Evolutionary conservation across 1,140 invertebrate genomes (phyloP), one percentile per base, ranked within the genome.

Genomic region (Eupristina koningsbergeri): DNA sequence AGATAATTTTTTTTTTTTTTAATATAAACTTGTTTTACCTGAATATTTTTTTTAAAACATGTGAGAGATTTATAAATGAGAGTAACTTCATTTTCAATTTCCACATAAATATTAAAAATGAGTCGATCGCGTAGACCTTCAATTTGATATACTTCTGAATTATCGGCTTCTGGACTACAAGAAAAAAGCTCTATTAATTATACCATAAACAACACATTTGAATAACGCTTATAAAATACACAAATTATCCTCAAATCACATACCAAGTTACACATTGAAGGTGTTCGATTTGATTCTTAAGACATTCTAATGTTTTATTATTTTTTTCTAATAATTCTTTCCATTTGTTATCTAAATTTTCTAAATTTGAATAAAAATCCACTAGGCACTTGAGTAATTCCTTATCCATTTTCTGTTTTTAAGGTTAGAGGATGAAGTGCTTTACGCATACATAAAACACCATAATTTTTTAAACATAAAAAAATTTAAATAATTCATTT

Each of bases 251-350:
- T 3, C 13, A 22, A 39, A 53, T 69, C 69, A 8, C 36, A 8
- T 86, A 90, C 91, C 88, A 90, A 41, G 61, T 85, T 17, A 90
- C 87, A 61, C 86, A 83, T 13, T 84, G 87, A 17, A 91, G 85
- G 80, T 91, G 87, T 84, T 91, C 87, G 13, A 83, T 82, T 86
- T 88, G 87, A 88, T 89, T 90, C 80, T 64, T 86, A 19, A 91
- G 77, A 36, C 75, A 86, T 0, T 86, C 71, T 0, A 90, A 47
- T 0, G 86, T 84, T 34, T 73, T 61, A 80, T 88, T 71, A 3
- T 85, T 83, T 67, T 29, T 82, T 22, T 86, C 80, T 0, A 36
- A 67, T 11, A 89, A 64, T 74, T 88, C 86, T 31, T 85, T 87
- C 88, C 89, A 90, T 50, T 89, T 89, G 7, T 76, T 80, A 7